Evolutionary conservation across 1,140 invertebrate genomes (phyloP).

Genomic region (Homalodisca vitripennis): DNA sequence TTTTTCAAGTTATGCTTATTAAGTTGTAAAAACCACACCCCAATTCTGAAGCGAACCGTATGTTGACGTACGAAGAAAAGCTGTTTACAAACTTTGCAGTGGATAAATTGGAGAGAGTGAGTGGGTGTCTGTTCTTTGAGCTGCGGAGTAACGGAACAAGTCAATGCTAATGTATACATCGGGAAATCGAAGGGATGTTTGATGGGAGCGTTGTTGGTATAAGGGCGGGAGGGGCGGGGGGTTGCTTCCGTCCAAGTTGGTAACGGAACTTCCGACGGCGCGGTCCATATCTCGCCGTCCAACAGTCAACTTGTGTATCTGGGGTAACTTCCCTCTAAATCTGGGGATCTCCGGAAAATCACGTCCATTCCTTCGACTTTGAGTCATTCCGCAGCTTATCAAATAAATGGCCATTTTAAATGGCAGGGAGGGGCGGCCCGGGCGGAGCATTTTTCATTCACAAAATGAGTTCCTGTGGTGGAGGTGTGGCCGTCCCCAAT

Average conservation of each 20-base stretch:
- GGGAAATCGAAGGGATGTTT: conserved; percentile 17
- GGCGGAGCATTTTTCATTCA: neutral
- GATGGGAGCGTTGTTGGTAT: conserved; percentile 11
- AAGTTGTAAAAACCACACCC: too few relatives aligned
- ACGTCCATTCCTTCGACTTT: neutral
- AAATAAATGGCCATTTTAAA: conserved; percentile 7
- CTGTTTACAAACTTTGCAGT: neutral
- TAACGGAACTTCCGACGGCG: neutral
- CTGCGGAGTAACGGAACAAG: conserved; percentile 8
- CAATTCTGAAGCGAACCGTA: too few relatives aligned
- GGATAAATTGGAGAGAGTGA: neutral
- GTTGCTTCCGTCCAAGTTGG: conserved; percentile 17
- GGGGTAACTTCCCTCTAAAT: neutral
- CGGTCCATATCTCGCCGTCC: neutral
- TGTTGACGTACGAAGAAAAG: too few relatives aligned
- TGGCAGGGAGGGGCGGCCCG: neutral
- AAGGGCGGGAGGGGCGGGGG: neutral
- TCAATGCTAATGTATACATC: conserved; percentile 12
- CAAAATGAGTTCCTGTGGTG: conserved; percentile 3
- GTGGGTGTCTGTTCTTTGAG: neutral
- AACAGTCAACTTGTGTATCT: neutral
- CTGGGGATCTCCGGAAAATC: neutral
- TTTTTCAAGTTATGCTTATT: too few relatives aligned
- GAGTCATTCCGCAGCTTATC: conserved; percentile 22
- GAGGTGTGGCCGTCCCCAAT: neutral